phyloP scores from a whole-genome alignment of 2,888 invertebrate species.

The Dysmachus trigonus region DNA sequence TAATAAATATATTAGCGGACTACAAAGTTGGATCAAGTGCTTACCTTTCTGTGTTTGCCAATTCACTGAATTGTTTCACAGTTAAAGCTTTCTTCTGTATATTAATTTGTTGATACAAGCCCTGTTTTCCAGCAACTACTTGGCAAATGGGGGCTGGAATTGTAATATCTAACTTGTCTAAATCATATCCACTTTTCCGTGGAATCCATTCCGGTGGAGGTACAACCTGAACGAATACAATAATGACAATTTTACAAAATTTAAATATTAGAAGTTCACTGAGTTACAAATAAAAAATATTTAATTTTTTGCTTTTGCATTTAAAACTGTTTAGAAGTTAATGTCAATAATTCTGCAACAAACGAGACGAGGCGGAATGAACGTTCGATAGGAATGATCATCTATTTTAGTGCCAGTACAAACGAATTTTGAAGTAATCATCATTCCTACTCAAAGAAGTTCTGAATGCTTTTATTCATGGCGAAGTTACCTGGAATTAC shows the following conservation, averaged over 20 bases:
- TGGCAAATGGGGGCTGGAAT: constrained; percentile 97
- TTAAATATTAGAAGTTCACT: neutral
- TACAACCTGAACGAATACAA: constrained; percentile 72
- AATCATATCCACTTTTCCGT: constrained; percentile 82
- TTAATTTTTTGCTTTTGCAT: too few species aligned
- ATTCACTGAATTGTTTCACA: constrained; percentile 85
- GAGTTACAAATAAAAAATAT: too few species aligned
- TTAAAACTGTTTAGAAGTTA: too few species aligned
- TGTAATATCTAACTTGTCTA: constrained; percentile 81
- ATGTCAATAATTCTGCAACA: too few species aligned
- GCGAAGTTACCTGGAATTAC: too few species aligned
- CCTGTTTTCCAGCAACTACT: constrained; percentile 93
- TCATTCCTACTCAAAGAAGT: too few species aligned
- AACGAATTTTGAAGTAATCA: too few species aligned
- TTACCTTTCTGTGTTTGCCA: constrained; percentile 82
- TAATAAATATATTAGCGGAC: neutral
- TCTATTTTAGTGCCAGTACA: too few species aligned
- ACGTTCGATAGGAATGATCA: too few species aligned
- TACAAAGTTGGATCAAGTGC: neutral
- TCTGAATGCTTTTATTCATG: too few species aligned
- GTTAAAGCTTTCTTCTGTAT: constrained; percentile 93
- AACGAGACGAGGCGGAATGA: too few species aligned
- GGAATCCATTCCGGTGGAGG: constrained; percentile 97
- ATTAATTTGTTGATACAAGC: constrained; percentile 95
- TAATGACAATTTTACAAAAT: neutral